phyloP scores from a whole-genome alignment of 2,113 vertebrate species.

The Corythornis madagascariensis region DNA sequence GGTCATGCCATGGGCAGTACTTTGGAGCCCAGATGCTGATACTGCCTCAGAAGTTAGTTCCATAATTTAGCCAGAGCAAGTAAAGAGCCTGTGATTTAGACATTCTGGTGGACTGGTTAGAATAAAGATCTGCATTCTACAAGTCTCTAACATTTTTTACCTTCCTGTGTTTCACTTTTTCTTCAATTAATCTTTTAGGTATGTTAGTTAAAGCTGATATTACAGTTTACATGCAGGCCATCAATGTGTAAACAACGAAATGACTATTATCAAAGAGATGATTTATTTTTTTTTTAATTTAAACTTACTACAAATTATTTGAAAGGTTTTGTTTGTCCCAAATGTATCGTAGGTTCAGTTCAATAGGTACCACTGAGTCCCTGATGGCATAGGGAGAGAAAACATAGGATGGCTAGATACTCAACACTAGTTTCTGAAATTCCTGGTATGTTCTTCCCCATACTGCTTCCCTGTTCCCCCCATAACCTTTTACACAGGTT shows the following conservation, averaged over 20 bases:
- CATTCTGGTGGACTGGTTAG: not conserved
- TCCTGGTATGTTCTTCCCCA: not conserved
- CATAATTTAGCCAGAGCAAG: not conserved
- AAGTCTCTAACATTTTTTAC: not conserved
- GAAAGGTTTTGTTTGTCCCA: conserved; percentile 16
- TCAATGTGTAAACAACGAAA: not conserved
- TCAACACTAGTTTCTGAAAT: not conserved
- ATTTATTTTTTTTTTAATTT: not conserved
- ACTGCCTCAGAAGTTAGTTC: not conserved
- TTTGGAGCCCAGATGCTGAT: not conserved
- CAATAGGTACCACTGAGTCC: not conserved
- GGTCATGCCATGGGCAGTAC: not conserved
- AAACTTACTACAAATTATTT: conserved; percentile 27
- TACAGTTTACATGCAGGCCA: not conserved
- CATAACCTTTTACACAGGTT: not conserved
- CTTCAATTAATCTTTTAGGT: not conserved
- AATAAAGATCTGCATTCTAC: not conserved
- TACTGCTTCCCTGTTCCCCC: not conserved
- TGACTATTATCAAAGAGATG: conserved; percentile 12
- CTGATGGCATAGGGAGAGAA: not conserved
- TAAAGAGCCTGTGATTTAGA: not conserved
- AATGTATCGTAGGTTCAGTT: not conserved
- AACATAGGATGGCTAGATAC: not conserved
- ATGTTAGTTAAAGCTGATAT: not conserved
- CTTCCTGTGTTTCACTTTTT: not conserved